Evolutionary conservation across 2,797 vertebrate genomes (phyloP).

Genomic region (Gila robusta): DNA sequence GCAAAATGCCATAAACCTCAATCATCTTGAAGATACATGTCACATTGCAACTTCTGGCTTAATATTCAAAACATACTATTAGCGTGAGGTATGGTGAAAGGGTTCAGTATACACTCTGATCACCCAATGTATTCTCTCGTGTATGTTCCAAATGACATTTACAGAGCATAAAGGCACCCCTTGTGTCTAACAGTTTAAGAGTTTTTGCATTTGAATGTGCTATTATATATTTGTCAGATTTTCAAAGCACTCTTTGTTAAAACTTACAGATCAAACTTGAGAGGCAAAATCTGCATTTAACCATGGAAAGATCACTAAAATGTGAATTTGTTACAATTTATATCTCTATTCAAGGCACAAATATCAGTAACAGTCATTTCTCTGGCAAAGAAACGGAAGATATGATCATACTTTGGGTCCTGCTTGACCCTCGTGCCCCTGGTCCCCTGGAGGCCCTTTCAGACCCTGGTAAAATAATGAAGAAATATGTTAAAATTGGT

Average conservation of each 20-base stretch:
- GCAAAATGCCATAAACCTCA: not conserved
- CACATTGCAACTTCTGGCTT: not conserved
- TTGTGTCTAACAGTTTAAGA: constrained; percentile 17
- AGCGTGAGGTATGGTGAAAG: not conserved
- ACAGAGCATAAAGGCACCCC: constrained; percentile 32
- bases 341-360: not conserved
- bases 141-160: constrained; percentile 13
- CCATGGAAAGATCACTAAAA: constrained; percentile 57
- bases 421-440: constrained; percentile 81
- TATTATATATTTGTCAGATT: constrained; percentile 4
- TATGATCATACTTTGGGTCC: constrained; percentile 85
- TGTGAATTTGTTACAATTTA: constrained; percentile 51
- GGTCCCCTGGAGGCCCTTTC: constrained; percentile 82
- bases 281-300: constrained; percentile 59
- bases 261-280: not conserved
- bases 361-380: constrained; percentile 5
- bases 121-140: not conserved
- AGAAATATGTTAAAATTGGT: not conserved
- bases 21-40: not conserved
- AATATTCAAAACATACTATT: not conserved
- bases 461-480: constrained; percentile 77
- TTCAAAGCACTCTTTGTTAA: constrained; percentile 68
- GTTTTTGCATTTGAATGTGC: constrained; percentile 6
- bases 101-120: not conserved
- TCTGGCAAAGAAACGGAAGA: not conserved